Evolutionary conservation across 2,888 invertebrate genomes (phyloP), one percentile per base, ranked within the genome.

Genomic region (Phyto melanocephala): DNA sequence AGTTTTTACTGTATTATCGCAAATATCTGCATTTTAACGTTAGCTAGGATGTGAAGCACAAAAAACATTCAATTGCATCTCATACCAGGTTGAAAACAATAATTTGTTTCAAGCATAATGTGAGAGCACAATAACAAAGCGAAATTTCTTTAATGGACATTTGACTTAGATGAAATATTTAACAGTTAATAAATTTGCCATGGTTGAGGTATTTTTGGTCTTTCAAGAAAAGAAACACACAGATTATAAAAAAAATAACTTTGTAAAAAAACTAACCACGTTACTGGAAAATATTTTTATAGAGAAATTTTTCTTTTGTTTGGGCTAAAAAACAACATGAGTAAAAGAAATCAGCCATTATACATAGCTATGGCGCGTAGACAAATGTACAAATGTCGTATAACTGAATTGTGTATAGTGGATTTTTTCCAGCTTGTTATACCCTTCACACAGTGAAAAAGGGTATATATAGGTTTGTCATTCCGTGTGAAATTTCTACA

Each of bases 101-200:
- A 81, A 81, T 81, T 84, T 81, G 52, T 79, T 81, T 65, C 62
- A 47, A 28, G 13, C 15, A 78, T 24, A 62, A 68, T 56, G 35
- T 60, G 20, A 50, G 4, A 42, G 22, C 22, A 17, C n/a, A 35
- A 24, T n/a, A 40, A 15, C 15, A 15, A 15, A 40, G 5, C 24
- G 37, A 22, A 5, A 42, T 37, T 20, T 68, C 20, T 54, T 35
- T 54, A 81, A 81, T 77, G 72, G 52, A 65, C 40, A 33, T 37
- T 58, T 65, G 54, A 56, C 13, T 37, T 33, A n/a, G 1, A 37
- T 24, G 45, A 52, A 52, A 47, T 8, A 75, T 17, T 70, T 47
- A 54, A 33, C 42, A 60, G 20, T 56, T 56, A 6, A 17, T 17
- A 67, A 67, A 22, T 37, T 5, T 20, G 1, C 1, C 4, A 56